These are phyloP conservation scores for Netelia inedita DNA, from an alignment of 2,888 invertebrate species.

Conservation along the genomic window DNA sequence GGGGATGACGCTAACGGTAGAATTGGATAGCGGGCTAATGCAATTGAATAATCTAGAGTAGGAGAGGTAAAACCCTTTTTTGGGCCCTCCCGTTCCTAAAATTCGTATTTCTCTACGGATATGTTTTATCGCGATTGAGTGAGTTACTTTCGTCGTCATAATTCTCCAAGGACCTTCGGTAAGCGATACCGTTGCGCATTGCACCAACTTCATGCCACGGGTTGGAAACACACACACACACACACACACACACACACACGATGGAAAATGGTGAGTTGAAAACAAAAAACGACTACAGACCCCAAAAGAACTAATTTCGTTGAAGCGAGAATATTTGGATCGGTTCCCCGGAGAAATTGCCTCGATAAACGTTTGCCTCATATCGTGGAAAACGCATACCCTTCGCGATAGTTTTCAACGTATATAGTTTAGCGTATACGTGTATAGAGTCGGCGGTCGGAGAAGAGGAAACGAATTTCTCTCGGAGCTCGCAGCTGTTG, in stretches of 20 bases:
- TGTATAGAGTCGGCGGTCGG: constrained; percentile 14
- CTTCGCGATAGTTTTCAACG: constrained; percentile 45
- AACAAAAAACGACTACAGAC: not conserved
- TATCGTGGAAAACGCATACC: constrained; percentile 25
- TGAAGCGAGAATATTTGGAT: constrained; percentile 39
- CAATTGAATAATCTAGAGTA: not conserved
- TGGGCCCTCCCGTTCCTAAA: no score
- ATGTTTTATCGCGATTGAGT: no score
- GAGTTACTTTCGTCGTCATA: not conserved
- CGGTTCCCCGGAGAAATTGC: constrained; percentile 57
- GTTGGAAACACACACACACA: not conserved
- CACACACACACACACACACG: not conserved
- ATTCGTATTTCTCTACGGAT: no score
- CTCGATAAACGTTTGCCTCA: constrained; percentile 58
- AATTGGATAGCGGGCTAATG: no score
- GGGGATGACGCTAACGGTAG: no score
- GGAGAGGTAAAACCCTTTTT: no score
- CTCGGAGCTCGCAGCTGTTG: constrained; percentile 51
- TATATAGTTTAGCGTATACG: constrained; percentile 1
- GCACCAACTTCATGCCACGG: no score
- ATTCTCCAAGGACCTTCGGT: not conserved
- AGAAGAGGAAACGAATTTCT: constrained; percentile 59
- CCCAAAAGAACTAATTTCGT: constrained; percentile 21
- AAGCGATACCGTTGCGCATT: not conserved
- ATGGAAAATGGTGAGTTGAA: not conserved